Evolutionary conservation across 1,140 invertebrate species (phyloP).

Genomic region (Bursaphelenchus mucronatus): DNA sequence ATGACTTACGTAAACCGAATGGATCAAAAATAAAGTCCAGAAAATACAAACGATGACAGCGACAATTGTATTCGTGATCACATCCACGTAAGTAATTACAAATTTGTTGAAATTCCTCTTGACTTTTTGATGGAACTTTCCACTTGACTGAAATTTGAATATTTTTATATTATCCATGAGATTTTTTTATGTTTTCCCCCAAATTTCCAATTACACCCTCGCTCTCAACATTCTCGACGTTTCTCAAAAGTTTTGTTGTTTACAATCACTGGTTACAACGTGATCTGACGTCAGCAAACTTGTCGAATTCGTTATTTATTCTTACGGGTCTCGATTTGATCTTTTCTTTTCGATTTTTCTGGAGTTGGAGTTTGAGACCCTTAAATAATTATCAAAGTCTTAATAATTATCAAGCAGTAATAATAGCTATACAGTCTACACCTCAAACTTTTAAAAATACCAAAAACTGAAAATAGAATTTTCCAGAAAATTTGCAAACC

Average conservation of each 20-base stretch:
- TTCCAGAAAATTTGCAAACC: too few species aligned
- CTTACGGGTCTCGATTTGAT: too few species aligned
- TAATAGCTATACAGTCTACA: too few species aligned
- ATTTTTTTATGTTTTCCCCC: constrained; percentile 14
- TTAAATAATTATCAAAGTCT: too few species aligned
- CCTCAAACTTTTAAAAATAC: too few species aligned
- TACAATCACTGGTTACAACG: constrained; percentile 1
- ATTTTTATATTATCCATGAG: background rate
- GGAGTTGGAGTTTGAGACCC: too few species aligned
- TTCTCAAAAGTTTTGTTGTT: background rate
- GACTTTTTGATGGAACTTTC: constrained; percentile 22
- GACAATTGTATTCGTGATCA: constrained; percentile 34
- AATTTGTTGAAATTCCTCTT: constrained; percentile 25
- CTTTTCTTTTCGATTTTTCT: too few species aligned
- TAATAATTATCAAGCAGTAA: too few species aligned
- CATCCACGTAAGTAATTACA: constrained; percentile 23
- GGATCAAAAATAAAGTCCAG: constrained; percentile 34
- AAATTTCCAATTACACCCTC: constrained; percentile 18
- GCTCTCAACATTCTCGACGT: background rate
- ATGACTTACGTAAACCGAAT: constrained; percentile 39
- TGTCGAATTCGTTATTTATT: background rate
- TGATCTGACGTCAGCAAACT: background rate
- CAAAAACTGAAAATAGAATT: too few species aligned
- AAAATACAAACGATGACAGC: constrained; percentile 22
- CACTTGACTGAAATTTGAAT: background rate